Evolutionary conservation across 2,797 vertebrate species (phyloP).

Genomic region (Trachops cirrhosus): DNA sequence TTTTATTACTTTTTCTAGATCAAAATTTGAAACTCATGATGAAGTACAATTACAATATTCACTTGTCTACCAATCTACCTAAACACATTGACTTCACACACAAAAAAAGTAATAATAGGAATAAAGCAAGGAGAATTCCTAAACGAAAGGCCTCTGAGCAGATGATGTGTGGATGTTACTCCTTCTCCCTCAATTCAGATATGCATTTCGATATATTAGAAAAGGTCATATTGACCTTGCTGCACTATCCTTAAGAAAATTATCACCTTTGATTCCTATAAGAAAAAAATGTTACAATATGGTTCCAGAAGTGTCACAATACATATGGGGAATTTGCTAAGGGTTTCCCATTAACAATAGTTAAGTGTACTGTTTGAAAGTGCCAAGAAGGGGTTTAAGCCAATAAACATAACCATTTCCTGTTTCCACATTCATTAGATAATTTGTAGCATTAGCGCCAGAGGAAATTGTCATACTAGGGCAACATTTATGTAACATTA

Average conservation of each 20-base stretch:
- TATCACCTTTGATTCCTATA: neutral
- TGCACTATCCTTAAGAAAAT: neutral
- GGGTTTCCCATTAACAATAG: neutral
- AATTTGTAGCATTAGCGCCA: neutral
- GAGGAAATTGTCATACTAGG: neutral
- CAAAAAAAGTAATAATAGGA: neutral
- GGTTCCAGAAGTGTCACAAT: neutral
- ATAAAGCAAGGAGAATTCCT: conserved; percentile 4
- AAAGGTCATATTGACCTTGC: neutral
- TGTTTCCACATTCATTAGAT: neutral
- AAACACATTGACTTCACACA: neutral
- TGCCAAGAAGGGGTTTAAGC: neutral
- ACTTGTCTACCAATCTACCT: neutral
- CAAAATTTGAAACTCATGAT: neutral
- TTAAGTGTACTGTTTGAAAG: neutral
- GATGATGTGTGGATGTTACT: neutral
- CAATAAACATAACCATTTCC: neutral
- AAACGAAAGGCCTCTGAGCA: neutral
- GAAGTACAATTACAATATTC: neutral
- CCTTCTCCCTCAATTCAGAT: neutral
- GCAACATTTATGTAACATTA: neutral
- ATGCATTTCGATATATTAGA: neutral
- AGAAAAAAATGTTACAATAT: neutral
- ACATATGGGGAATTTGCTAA: neutral
- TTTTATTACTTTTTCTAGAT: neutral